phyloP scores from a whole-genome alignment of 2,797 vertebrate species.

The Epinephelus malabaricus region DNA sequence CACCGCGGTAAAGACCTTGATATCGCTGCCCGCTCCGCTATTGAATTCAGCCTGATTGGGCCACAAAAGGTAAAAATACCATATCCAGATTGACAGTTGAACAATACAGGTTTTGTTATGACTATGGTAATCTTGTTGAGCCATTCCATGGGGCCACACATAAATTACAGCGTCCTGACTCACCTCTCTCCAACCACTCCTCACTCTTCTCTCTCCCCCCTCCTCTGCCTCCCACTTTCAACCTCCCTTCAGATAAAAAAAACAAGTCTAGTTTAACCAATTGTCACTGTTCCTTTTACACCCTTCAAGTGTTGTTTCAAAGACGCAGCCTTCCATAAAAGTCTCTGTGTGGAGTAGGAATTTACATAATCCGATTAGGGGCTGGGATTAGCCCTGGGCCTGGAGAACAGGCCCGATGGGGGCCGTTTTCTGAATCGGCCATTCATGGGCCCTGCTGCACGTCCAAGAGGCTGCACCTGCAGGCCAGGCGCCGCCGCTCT shows the following conservation, averaged over 20 bases:
- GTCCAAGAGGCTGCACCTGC: constrained; percentile 94
- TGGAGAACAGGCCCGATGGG: constrained; percentile 91
- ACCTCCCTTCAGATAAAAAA: constrained; percentile 74
- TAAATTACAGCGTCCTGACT: constrained; percentile 80
- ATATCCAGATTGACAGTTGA: constrained; percentile 85
- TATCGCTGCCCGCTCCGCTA: constrained; percentile 67
- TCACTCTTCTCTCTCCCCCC: constrained; percentile 24
- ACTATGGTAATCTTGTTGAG: constrained; percentile 88
- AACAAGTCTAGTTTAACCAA: constrained; percentile 86
- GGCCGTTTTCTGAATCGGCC: constrained; percentile 91
- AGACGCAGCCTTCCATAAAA: constrained; percentile 88
- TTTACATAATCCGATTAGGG: constrained; percentile 99
- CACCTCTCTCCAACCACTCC: constrained; percentile 66
- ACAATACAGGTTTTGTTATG: constrained; percentile 87
- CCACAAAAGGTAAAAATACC: constrained; percentile 82
- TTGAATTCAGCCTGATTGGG: constrained; percentile 79
- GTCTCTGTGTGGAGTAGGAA: constrained; percentile 92
- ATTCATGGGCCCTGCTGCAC: constrained; percentile 92
- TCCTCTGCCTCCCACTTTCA: constrained; percentile 75
- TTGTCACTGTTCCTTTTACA: constrained; percentile 86
- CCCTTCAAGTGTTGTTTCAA: constrained; percentile 90
- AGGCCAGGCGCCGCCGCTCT: constrained; percentile 70
- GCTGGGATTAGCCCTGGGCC: constrained; percentile 91
- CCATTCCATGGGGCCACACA: constrained; percentile 83
- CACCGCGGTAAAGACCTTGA: constrained; percentile 67